phyloP scores from a whole-genome alignment of 2,888 invertebrate species.

The Holacanthella duospinosa region DNA sequence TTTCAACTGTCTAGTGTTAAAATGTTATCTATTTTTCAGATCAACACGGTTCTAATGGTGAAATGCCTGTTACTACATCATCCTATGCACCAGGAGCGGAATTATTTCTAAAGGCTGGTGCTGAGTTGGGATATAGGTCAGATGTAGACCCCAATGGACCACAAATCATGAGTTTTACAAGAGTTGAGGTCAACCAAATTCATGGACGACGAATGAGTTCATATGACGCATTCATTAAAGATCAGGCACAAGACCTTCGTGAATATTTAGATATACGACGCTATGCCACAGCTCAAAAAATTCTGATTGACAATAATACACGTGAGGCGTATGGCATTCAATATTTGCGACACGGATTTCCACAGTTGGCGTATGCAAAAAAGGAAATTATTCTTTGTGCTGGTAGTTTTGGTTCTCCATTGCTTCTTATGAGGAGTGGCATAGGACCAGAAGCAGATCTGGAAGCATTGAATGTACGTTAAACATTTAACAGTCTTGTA shows the following conservation, averaged over 20 bases:
- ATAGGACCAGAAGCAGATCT: constrained; percentile 4
- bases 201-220: constrained; percentile 12
- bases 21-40: too few species aligned
- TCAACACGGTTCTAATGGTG: too few species aligned
- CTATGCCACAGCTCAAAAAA: not conserved
- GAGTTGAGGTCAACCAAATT: not conserved
- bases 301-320: not conserved
- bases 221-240: constrained; percentile 10
- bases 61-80: too few species aligned
- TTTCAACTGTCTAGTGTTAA: too few species aligned
- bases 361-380: not conserved
- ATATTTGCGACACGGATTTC: constrained; percentile 8
- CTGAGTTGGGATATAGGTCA: too few species aligned
- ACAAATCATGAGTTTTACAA: not conserved
- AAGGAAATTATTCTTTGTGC: constrained; percentile 9
- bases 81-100: too few species aligned
- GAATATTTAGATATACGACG: constrained; percentile 10
- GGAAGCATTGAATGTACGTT: not conserved
- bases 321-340: constrained; percentile 10
- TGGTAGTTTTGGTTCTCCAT: not conserved
- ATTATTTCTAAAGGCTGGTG: too few species aligned
- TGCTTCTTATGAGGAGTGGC: constrained; percentile 1
- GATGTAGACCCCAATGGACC: not conserved
- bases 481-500: too few species aligned
- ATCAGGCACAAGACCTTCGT: not conserved